phyloP scores from a whole-genome alignment of 2,888 invertebrate genomes.

The Pandemis heparana region DNA sequence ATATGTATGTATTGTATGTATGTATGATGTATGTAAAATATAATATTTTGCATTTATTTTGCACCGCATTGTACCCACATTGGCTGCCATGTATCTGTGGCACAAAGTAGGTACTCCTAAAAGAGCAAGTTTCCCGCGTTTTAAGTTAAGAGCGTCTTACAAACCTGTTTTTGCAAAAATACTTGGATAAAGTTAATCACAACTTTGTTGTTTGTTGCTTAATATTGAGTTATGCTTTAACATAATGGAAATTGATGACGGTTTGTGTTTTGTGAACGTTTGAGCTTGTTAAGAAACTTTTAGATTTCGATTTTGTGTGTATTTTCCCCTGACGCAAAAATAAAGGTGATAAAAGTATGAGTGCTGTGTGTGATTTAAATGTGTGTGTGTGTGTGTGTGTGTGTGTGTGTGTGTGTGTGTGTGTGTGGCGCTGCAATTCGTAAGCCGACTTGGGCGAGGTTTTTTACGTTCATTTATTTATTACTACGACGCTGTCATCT shows the following conservation, averaged over 20 bases:
- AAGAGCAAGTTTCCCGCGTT: slow-evolving; percentile 37
- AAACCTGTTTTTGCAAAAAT: slow-evolving; percentile 35
- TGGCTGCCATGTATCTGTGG: slow-evolving; percentile 21
- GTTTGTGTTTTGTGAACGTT: neutral
- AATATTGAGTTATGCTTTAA: slow-evolving; percentile 32
- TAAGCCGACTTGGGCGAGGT: no score
- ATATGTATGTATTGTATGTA: no score
- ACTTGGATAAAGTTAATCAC: slow-evolving; percentile 19
- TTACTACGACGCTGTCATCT: no score
- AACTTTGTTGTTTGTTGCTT: slow-evolving; percentile 18
- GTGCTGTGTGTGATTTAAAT: no score
- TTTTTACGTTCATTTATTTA: no score
- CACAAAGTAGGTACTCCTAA: slow-evolving; percentile 30
- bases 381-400: no score
- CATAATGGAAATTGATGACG: slow-evolving; percentile 17
- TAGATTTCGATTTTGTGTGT: neutral
- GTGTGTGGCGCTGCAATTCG: no score
- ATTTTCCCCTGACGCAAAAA: no score
- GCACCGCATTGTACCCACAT: neutral
- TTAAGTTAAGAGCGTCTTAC: slow-evolving; percentile 34
- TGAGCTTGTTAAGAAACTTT: neutral
- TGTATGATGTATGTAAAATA: no score
- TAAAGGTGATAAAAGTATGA: no score
- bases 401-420: no score
- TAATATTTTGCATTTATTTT: neutral